A percentile compares a stretch with the other conserved stretches of the same genome.
phyloP scores from a whole-genome alignment of 2,888 invertebrate genomes.

The Drosophila mulleri region DNA sequence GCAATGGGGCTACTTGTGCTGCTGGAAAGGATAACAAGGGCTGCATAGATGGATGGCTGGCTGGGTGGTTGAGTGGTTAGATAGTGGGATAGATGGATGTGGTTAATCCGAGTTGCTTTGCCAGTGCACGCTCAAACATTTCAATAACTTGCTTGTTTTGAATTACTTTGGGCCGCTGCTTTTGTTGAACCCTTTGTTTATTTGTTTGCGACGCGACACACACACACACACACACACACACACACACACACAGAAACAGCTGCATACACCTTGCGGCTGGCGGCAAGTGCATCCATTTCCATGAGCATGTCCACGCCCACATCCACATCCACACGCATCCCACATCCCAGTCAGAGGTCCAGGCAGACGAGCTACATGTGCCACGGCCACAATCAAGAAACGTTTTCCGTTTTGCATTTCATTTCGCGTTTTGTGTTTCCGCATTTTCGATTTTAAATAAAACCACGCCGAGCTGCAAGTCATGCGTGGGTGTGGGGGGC shows the following conservation, averaged over 20 bases:
- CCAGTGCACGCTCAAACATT: slow-evolving; percentile 52
- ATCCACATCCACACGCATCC: neutral
- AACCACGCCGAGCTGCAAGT: slow-evolving; percentile 67
- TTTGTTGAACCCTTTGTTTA: slow-evolving; percentile 78
- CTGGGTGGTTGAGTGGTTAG: neutral
- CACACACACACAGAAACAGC: slow-evolving; percentile 26
- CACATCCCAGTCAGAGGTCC: slow-evolving; percentile 11
- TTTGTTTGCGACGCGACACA: slow-evolving; percentile 60
- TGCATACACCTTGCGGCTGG: slow-evolving; percentile 73
- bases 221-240: slow-evolving; percentile 33
- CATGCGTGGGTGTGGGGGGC: slow-evolving; percentile 32
- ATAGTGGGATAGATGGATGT: slow-evolving; percentile 1
- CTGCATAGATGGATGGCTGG: slow-evolving; percentile 2
- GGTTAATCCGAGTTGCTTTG: slow-evolving; percentile 43
- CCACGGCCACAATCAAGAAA: slow-evolving; percentile 58
- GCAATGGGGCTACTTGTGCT: slow-evolving; percentile 30
- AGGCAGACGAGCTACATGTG: slow-evolving; percentile 28
- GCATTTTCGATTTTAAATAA: slow-evolving; percentile 82
- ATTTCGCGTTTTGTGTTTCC: slow-evolving; percentile 56
- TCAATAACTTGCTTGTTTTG: slow-evolving; percentile 66
- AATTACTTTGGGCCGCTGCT: slow-evolving; percentile 77
- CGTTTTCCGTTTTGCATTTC: slow-evolving; percentile 54
- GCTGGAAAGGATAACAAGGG: slow-evolving; percentile 45
- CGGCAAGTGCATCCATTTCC: slow-evolving; percentile 67
- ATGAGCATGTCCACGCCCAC: neutral